A percentile compares a stretch with the other conserved stretches of the same genome.
phyloP scores from a whole-genome alignment of 2,888 invertebrate genomes.

The Acronicta psi region DNA sequence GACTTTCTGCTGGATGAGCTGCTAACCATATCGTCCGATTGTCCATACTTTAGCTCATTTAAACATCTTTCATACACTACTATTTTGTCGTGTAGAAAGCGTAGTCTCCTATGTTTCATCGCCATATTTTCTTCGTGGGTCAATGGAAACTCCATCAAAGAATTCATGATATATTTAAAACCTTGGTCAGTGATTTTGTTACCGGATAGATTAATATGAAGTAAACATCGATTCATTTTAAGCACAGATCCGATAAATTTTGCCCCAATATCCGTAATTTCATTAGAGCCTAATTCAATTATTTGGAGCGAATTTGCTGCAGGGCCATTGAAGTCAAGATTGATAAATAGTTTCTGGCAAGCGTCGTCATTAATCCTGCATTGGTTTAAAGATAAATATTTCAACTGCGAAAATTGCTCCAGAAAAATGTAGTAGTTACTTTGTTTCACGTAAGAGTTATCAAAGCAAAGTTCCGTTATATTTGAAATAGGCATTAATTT shows the following conservation, averaged over 20 bases:
- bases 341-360: slow-evolving; percentile 61
- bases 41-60: slow-evolving; percentile 37
- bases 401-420: slow-evolving; percentile 61
- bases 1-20: neutral
- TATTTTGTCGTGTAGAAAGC: slow-evolving; percentile 53
- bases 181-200: slow-evolving; percentile 70
- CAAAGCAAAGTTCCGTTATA: slow-evolving; percentile 71
- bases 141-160: slow-evolving; percentile 65
- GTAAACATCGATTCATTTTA: slow-evolving; percentile 66
- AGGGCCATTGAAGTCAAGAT: slow-evolving; percentile 48
- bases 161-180: slow-evolving; percentile 58
- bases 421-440: slow-evolving; percentile 68
- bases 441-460: slow-evolving; percentile 63
- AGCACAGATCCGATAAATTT: slow-evolving; percentile 61
- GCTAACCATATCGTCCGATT: neutral
- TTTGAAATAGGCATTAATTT: slow-evolving; percentile 68
- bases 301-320: slow-evolving; percentile 57
- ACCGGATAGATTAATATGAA: slow-evolving; percentile 70
- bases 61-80: slow-evolving; percentile 51
- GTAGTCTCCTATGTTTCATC: slow-evolving; percentile 44
- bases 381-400: slow-evolving; percentile 67
- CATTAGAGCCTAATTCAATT: slow-evolving; percentile 69
- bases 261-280: slow-evolving; percentile 68
- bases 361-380: slow-evolving; percentile 65
- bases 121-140: slow-evolving; percentile 55